Evolutionary conservation across 1,140 invertebrate genomes (phyloP).

Genomic region (Papilio aristodemus): DNA sequence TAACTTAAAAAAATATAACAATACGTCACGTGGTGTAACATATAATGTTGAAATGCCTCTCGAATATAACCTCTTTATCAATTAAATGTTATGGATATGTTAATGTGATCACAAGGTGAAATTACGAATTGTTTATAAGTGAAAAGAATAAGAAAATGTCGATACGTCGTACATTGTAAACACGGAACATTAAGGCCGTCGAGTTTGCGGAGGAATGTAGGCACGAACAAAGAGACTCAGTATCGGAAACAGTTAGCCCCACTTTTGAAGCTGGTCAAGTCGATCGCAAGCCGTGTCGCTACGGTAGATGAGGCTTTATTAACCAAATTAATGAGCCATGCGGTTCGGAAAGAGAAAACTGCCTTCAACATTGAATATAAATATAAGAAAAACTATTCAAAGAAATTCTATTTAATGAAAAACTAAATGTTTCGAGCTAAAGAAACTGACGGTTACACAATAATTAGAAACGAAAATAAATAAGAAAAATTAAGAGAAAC

Average conservation of each 20-base stretch:
- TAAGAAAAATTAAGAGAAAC: too few relatives aligned
- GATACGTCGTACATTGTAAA: conserved; percentile 34
- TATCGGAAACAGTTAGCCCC: conserved; percentile 61
- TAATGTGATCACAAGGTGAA: conserved; percentile 10
- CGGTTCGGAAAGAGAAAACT: conserved; percentile 10
- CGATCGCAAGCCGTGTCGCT: conserved; percentile 49
- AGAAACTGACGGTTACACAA: too few relatives aligned
- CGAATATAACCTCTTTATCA: neutral
- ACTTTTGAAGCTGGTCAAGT: conserved; percentile 62
- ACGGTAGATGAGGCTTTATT: conserved; percentile 42
- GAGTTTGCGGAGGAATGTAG: conserved; percentile 52
- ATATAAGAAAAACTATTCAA: too few relatives aligned
- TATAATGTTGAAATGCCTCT: too few relatives aligned
- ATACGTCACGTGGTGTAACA: too few relatives aligned
- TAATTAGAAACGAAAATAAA: too few relatives aligned
- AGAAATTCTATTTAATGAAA: too few relatives aligned
- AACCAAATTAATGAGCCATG: conserved; percentile 35
- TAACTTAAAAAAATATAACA: too few relatives aligned
- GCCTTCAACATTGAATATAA: neutral
- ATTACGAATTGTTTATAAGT: conserved; percentile 19
- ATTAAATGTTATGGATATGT: neutral
- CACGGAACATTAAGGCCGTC: conserved; percentile 50
- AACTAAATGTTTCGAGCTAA: too few relatives aligned
- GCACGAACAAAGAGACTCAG: conserved; percentile 50
- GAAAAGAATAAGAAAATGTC: conserved; percentile 17